A percentile compares a stretch with the other conserved stretches of the same genome.
These are phyloP conservation scores for Paralichthys olivaceus DNA, from an alignment of 2,113 vertebrate genomes.

Conservation along the genomic window DNA sequence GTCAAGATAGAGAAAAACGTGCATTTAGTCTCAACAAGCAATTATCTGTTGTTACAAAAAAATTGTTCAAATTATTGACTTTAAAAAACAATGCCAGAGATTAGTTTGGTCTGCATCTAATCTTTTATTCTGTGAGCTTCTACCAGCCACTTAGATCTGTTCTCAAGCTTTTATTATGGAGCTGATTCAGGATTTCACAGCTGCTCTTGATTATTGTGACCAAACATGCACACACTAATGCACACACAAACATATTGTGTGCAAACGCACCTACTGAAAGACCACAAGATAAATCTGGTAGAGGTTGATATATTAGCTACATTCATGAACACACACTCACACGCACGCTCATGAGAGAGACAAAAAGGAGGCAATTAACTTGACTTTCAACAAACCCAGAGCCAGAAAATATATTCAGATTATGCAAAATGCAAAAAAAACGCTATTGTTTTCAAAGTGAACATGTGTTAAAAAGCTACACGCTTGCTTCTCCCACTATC, in stretches of 20 bases:
- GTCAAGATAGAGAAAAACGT: constrained; percentile 32
- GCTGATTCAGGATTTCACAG: constrained; percentile 47
- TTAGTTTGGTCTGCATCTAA: constrained; percentile 26
- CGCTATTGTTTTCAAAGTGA: constrained; percentile 87
- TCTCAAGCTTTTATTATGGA: constrained; percentile 16
- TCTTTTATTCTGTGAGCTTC: constrained; percentile 38
- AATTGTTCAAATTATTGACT: not conserved
- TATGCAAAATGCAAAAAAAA: constrained; percentile 84
- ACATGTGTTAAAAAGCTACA: constrained; percentile 82
- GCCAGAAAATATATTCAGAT: constrained; percentile 88
- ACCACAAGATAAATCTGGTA: constrained; percentile 37
- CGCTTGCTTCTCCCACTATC: constrained; percentile 77
- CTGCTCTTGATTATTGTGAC: constrained; percentile 41
- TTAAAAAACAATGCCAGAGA: not conserved
- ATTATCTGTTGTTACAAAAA: not conserved
- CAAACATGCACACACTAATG: constrained; percentile 12
- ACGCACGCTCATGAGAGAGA: constrained; percentile 62
- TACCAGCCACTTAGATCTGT: constrained; percentile 45
- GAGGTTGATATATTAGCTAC: constrained; percentile 52
- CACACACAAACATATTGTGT: not conserved
- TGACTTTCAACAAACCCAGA: constrained; percentile 85
- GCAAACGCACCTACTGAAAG: constrained; percentile 36
- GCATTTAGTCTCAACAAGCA: not conserved
- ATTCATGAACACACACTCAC: constrained; percentile 19
- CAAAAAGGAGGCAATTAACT: constrained; percentile 86